Conservation (phyloP, 2,797 vertebrate species). For the Peromyscus melanophrys region DNA sequence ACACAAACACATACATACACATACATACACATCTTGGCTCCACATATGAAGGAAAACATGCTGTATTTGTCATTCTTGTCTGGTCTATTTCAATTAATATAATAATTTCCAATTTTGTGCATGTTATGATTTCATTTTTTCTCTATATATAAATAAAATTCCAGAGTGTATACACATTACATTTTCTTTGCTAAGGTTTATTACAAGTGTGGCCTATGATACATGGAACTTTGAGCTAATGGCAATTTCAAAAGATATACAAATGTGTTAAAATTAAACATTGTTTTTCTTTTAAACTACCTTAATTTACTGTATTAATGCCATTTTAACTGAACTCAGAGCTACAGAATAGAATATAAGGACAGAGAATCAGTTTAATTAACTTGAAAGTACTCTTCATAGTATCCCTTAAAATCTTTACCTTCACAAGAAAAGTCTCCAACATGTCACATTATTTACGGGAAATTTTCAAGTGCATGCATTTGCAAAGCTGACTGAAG, state of each 20-base stretch:
- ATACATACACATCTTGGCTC: neutral
- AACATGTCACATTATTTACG: constrained; percentile 75
- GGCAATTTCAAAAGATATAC: neutral
- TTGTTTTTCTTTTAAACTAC: constrained; percentile 61
- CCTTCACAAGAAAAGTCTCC: constrained; percentile 62
- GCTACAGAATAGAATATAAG: constrained; percentile 64
- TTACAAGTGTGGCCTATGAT: neutral
- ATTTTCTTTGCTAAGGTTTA: neutral
- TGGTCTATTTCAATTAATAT: neutral
- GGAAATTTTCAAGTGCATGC: constrained; percentile 80
- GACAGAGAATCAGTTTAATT: constrained; percentile 52
- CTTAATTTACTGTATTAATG: constrained; percentile 52
- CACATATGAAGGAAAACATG: neutral
- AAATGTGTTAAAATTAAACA: constrained; percentile 44
- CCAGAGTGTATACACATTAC: neutral
- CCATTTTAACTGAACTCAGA: constrained; percentile 64
- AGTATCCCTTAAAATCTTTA: constrained; percentile 58
- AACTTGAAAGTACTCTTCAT: constrained; percentile 75
- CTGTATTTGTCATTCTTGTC: neutral
- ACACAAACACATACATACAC: neutral
- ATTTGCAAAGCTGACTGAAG: constrained; percentile 85
- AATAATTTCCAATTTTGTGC: neutral
- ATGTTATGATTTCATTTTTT: neutral
- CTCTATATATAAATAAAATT: neutral
- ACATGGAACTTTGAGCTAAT: constrained; percentile 11